Base-by-base conservation (phyloP, 2,113 vertebrate species). In the Ariopsis seemanni region DNA sequence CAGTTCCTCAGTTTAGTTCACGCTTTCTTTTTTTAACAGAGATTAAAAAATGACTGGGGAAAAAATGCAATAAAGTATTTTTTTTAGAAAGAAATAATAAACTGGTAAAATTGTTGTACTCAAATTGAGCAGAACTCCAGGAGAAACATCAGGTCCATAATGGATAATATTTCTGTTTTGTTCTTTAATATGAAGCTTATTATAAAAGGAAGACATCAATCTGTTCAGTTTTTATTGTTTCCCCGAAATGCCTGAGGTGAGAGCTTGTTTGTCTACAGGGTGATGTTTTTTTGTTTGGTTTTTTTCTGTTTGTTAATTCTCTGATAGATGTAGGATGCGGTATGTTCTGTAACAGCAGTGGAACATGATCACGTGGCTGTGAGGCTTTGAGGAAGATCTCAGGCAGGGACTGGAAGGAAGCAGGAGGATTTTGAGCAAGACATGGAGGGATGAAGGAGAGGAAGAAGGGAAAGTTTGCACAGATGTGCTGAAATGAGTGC, bases 391-490 rank as follows among this genome's bases (percentile, higher is more conserved):
- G 53, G 79, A 55, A 20, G 77, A 58, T 58, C 77, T 34, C 77
- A 25, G 63, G 50, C 62, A 7, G 78, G 48, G 85, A 48, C 78
- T 82, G 85, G 78, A 34, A 42, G 85, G 30, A 60, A 58, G 53
- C 83, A 63, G 62, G 20, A 79, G 77, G 85, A 80, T 80, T 69
- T 57, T 5, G 12, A 53, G 48, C 80, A n/a, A 34, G 85, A 81
- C 27, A 81, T 71, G 63, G 63, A 86, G 30, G 27, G 50, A 71
- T 86, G 67, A 17, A 17, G 52, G 57, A 48, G 34, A 30, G 67
- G 63, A 69, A 60, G 14, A 42, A 74, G 30, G 15, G 48, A 25
- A 71, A 0, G 77, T 82, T 86, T 87, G 53, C 58, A 86, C 85
- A 86, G 85, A 65, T 82, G 60, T 86, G 62, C 52, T 48, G 52